Base-by-base conservation (phyloP, 2,888 invertebrate genomes). In the Campaea margaritaria region DNA sequence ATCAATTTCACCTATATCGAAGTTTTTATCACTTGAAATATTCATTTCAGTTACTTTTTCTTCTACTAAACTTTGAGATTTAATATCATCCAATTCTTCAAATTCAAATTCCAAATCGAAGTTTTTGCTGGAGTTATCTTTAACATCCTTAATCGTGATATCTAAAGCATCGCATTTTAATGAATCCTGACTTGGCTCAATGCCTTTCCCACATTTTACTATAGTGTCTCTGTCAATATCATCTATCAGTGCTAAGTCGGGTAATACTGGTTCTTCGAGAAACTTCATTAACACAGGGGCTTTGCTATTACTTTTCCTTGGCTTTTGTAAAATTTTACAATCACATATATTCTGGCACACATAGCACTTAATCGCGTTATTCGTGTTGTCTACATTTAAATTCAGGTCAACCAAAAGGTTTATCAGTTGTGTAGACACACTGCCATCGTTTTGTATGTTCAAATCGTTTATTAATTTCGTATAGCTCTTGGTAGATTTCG, bases 341-440 rank as follows among this genome's bases (percentile, higher is more conserved):
- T 89, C 78, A 67, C 91, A 91, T 15, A 91, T 69, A 58, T 85
- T 82, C 28, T 83, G 73, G 66, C 94, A 94, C 47, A 93, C 70
- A 55, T 83, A 86, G 73, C 94, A 94, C 34, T 67, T 76, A 57
- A 75, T 81, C 0, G 47, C 65, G 28, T 28, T 21, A 38, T 16
- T 47, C 10, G 60, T 54, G 28, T 72, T 83, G 0, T 83, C 79
- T 56, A 85, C 85, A 60, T 93, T 86, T 38, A 89, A 65, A 60
- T 84, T 91, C 16, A 94, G 72, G 71, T 93, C 92, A 0, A 92
- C 89, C n/a, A 93, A 74, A 62, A 93, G 73, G 60, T 88, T 87
- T 0, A 93, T 80, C 7, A 90, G 62, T 43, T 72, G 72, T 0
- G 89, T 87, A 9, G 93, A 81, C 43, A 91, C 70, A 51, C 75